phyloP scores from a whole-genome alignment of 2,797 vertebrate species.

The Merluccius polli region DNA sequence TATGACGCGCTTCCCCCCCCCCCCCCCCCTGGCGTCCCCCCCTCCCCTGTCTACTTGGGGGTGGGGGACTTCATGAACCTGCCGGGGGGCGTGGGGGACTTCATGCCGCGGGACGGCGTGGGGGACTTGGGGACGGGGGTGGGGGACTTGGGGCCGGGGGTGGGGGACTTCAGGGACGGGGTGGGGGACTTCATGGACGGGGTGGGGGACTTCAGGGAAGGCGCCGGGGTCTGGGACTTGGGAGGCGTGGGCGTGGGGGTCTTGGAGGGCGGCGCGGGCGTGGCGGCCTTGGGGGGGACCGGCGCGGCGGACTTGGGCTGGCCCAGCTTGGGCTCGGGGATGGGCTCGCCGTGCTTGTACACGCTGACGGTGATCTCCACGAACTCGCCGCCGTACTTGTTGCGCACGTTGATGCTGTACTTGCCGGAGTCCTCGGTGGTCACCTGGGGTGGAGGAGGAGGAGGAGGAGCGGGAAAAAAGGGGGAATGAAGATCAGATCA shows the following conservation, averaged over 20 bases:
- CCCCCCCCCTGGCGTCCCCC: neutral
- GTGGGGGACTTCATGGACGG: slow-evolving; percentile 52
- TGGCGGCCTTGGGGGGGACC: slow-evolving; percentile 34
- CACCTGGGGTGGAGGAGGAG: slow-evolving; percentile 56
- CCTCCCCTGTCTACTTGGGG: slow-evolving; percentile 67
- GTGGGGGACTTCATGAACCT: slow-evolving; percentile 62
- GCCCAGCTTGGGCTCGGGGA: slow-evolving; percentile 79
- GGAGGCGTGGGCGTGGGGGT: slow-evolving; percentile 48
- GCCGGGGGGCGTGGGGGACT: slow-evolving; percentile 50
- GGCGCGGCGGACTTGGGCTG: slow-evolving; percentile 53
- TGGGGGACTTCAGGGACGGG: slow-evolving; percentile 53
- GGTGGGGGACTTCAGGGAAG: slow-evolving; percentile 47
- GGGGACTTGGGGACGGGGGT: slow-evolving; percentile 7
- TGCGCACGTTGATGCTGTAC: slow-evolving; percentile 94
- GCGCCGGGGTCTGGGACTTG: slow-evolving; percentile 43
- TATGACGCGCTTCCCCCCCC: slow-evolving; percentile 15
- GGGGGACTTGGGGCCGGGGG: slow-evolving; percentile 37
- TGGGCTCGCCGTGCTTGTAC: slow-evolving; percentile 86
- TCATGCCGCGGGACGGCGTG: slow-evolving; percentile 33
- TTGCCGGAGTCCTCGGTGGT: slow-evolving; percentile 92
- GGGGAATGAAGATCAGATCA: neutral
- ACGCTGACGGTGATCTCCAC: slow-evolving; percentile 97
- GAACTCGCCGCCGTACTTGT: slow-evolving; percentile 96
- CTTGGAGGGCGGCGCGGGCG: slow-evolving; percentile 52
- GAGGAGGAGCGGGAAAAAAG: neutral